Percentiles rank a stretch among this genome's conserved stretches.
These are phyloP conservation scores for Volucella inanis DNA, from an alignment of 2,888 invertebrate genomes.

Conservation along the genomic window DNA sequence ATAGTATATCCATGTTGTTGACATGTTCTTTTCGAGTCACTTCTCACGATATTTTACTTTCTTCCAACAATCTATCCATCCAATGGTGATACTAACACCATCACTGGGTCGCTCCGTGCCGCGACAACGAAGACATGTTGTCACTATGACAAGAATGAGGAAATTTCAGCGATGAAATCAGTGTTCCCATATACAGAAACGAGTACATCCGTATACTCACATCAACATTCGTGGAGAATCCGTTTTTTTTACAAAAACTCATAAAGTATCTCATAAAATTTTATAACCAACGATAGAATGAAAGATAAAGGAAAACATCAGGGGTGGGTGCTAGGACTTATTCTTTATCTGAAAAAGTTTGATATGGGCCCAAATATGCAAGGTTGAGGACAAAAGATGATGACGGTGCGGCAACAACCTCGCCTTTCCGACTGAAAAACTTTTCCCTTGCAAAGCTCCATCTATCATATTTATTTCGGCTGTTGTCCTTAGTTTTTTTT, in stretches of 20 bases:
- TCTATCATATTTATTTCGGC: background rate
- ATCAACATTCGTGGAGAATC: slow-evolving; percentile 40
- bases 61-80: background rate
- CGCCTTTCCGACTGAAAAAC: background rate
- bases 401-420: slow-evolving; percentile 16
- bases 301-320: slow-evolving; percentile 35
- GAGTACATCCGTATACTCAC: background rate
- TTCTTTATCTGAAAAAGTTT: slow-evolving; percentile 26
- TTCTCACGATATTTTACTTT: slow-evolving; percentile 39
- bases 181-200: slow-evolving; percentile 3
- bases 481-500: slow-evolving; percentile 1
- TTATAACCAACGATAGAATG: slow-evolving; percentile 57
- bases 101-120: no score
- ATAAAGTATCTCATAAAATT: slow-evolving; percentile 67
- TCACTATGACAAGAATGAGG: slow-evolving; percentile 41
- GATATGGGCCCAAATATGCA: slow-evolving; percentile 16
- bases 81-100: no score
- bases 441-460: background rate
- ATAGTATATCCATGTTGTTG: slow-evolving; percentile 28
- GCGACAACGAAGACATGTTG: background rate
- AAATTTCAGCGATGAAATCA: slow-evolving; percentile 54
- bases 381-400: background rate
- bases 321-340: background rate
- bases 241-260: slow-evolving; percentile 46
- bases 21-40: slow-evolving; percentile 47